A percentile compares a stretch with the other conserved stretches of the same genome.
Conservation (phyloP, 2,888 invertebrate genomes). For the Apotomis betuletana region DNA sequence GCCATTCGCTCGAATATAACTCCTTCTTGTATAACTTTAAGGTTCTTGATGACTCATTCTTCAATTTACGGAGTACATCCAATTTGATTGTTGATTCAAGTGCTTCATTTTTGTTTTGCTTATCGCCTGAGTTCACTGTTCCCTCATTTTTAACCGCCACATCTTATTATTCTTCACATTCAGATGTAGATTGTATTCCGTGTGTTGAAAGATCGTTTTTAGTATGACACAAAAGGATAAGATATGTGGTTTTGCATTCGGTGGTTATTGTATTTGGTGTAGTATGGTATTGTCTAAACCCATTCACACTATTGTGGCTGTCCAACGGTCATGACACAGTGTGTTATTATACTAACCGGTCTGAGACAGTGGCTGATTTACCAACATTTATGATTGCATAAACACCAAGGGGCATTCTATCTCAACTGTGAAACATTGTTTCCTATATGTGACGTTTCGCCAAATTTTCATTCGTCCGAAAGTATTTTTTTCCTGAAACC, state of each 20-base stretch:
- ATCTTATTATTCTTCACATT: background rate
- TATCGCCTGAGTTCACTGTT: background rate
- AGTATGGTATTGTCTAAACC: constrained; percentile 36
- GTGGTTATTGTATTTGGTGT: constrained; percentile 12
- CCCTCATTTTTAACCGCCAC: background rate
- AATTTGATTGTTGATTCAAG: constrained; percentile 21
- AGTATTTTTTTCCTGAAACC: too few relatives aligned
- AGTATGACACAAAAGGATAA: background rate
- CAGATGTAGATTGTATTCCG: background rate
- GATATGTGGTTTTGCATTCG: background rate
- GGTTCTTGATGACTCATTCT: constrained; percentile 11
- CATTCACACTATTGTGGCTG: constrained; percentile 41
- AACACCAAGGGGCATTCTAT: too few relatives aligned
- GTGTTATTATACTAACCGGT: constrained; percentile 18
- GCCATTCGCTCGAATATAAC: background rate
- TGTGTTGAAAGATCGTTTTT: background rate
- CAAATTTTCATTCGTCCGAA: too few relatives aligned
- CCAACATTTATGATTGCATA: too few relatives aligned
- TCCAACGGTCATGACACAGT: constrained; percentile 9
- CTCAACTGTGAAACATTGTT: too few relatives aligned
- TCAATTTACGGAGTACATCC: constrained; percentile 3
- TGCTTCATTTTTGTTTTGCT: constrained; percentile 26
- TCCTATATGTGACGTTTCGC: too few relatives aligned
- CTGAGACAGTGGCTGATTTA: constrained; percentile 1
- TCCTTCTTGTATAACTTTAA: constrained; percentile 2